These are phyloP conservation scores for Stichopus horrens DNA, from an alignment of 53 echinoderm and acorn worm genomes.

Conservation along the genomic window DNA sequence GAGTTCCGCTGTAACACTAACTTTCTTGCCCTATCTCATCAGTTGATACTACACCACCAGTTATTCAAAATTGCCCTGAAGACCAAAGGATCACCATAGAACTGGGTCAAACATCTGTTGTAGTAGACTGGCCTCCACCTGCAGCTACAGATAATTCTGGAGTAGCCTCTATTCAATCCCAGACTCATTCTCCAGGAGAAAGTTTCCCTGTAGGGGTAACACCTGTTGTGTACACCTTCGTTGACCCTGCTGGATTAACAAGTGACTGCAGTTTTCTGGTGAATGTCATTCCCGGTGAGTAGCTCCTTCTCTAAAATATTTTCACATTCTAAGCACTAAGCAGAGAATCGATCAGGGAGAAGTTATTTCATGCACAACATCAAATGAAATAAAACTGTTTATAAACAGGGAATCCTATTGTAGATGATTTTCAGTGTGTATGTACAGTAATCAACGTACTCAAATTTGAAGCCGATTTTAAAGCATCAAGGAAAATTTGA, in stretches of 20 bases:
- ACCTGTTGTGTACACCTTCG: slow-evolving; percentile 49
- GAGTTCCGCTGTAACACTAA: too few species aligned
- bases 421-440: too few species aligned
- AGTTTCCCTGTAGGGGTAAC: slow-evolving; percentile 53
- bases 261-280: slow-evolving; percentile 19
- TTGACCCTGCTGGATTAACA: slow-evolving; percentile 36
- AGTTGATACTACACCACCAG: slow-evolving; percentile 57
- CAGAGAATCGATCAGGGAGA: too few species aligned
- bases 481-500: too few species aligned
- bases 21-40: neutral
- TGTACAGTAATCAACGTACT: too few species aligned
- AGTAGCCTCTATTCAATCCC: neutral
- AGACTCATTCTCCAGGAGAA: slow-evolving; percentile 38
- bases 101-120: slow-evolving; percentile 48
- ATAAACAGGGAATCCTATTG: too few species aligned
- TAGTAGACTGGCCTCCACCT: slow-evolving; percentile 49
- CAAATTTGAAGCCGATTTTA: too few species aligned
- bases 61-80: slow-evolving; percentile 5
- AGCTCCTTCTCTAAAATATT: too few species aligned
- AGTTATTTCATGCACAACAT: too few species aligned
- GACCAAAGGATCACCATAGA: slow-evolving; percentile 37
- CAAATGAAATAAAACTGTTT: too few species aligned
- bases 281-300: neutral
- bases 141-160: slow-evolving; percentile 59
- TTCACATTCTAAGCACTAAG: too few species aligned